A percentile compares a stretch with the other conserved stretches of the same genome.
These are phyloP conservation scores for Leucania comma DNA, from an alignment of 2,888 invertebrate genomes.

Conservation along the genomic window DNA sequence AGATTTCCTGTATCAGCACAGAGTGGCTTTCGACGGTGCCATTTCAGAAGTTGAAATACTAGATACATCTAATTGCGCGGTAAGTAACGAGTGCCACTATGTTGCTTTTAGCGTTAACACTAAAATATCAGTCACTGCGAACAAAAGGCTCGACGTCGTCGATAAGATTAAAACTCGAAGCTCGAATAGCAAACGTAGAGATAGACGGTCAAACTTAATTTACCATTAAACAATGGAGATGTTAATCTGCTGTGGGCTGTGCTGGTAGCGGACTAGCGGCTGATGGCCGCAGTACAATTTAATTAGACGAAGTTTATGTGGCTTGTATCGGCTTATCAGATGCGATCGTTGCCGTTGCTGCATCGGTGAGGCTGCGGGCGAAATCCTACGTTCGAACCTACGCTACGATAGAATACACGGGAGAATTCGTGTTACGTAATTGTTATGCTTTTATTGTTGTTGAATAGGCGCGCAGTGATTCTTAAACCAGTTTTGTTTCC, in stretches of 20 bases:
- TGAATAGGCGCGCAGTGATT: conserved; percentile 61
- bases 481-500: conserved; percentile 72
- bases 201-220: conserved; percentile 84
- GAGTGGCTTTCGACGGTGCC: conserved; percentile 94
- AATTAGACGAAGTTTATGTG: conserved; percentile 88
- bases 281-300: conserved; percentile 86
- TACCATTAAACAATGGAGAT: conserved; percentile 88
- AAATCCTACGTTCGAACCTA: conserved; percentile 74
- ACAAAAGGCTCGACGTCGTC: conserved; percentile 62
- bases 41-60: conserved; percentile 95
- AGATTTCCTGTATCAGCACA: conserved; percentile 95
- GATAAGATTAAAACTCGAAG: conserved; percentile 67
- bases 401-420: conserved; percentile 64
- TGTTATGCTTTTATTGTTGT: conserved; percentile 71
- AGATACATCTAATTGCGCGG: conserved; percentile 95
- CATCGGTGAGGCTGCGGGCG: conserved; percentile 71
- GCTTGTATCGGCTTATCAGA: conserved; percentile 82
- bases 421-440: conserved; percentile 72
- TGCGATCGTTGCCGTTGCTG: conserved; percentile 75
- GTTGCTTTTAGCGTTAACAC: conserved; percentile 61
- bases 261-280: conserved; percentile 77
- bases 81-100: conserved; percentile 84
- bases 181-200: conserved; percentile 77
- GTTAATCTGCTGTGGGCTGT: conserved; percentile 79
- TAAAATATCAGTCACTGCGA: conserved; percentile 62